Evolutionary conservation across 2,797 vertebrate species (phyloP).

Genomic region (Melanotaenia parkinsoni): DNA sequence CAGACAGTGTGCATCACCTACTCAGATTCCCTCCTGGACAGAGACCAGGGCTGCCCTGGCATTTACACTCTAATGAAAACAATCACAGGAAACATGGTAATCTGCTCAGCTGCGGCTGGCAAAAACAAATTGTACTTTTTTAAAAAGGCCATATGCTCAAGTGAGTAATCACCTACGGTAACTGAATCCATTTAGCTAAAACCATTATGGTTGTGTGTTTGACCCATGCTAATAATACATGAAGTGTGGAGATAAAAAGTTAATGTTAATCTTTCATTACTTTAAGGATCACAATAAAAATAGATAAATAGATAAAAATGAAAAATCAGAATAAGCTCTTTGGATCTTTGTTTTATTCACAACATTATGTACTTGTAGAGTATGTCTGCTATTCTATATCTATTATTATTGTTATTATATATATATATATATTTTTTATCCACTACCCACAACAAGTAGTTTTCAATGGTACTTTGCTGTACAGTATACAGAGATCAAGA

Average conservation of each 20-base stretch:
- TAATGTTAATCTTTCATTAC: neutral
- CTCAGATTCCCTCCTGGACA: slow-evolving; percentile 56
- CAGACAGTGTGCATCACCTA: slow-evolving; percentile 15
- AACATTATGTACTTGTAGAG: neutral
- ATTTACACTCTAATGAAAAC: slow-evolving; percentile 80
- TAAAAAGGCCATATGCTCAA: slow-evolving; percentile 78
- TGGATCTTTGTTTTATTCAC: neutral
- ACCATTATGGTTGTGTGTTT: slow-evolving; percentile 50
- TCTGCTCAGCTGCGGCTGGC: slow-evolving; percentile 60
- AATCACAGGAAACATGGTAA: slow-evolving; percentile 79
- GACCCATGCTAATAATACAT: slow-evolving; percentile 45
- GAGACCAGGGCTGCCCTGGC: slow-evolving; percentile 65
- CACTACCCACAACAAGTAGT: neutral
- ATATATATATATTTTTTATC: too few species aligned
- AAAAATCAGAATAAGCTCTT: neutral
- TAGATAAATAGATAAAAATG: neutral
- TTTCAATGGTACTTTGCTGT: neutral
- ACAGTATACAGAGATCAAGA: too few species aligned
- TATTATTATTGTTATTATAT: too few species aligned
- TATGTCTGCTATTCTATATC: neutral
- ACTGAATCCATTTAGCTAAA: slow-evolving; percentile 71
- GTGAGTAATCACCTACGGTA: slow-evolving; percentile 78
- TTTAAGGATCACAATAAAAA: neutral
- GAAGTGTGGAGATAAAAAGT: neutral
- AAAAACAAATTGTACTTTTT: slow-evolving; percentile 78